Base-by-base conservation (phyloP, 2,113 vertebrate species). In the Taurulus bubalis region DNA sequence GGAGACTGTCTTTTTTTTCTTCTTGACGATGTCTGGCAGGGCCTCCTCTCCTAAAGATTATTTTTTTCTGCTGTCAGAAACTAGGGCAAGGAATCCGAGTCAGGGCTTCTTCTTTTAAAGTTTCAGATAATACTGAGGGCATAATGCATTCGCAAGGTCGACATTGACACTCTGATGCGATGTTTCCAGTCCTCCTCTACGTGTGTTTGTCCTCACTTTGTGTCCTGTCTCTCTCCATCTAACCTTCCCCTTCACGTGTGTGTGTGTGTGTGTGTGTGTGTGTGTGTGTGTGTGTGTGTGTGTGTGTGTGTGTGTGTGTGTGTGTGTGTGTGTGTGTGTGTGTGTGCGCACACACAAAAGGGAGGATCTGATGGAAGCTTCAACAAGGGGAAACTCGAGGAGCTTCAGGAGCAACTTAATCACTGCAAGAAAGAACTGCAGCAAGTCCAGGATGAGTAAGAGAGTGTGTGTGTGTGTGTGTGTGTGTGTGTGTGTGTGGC, bases 391-490 rank as follows among this genome's bases (percentile, higher is more conserved):
- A 92, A 87, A 65, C 90, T 95, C 70, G 93, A 91, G 75, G 95
- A 96, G 0, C 91, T 97, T 77, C 94, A 91, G 81, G 91, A 91
- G 11, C 92, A 95, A 34, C 94, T 97, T 70, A 93, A 93, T 56
- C 92, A 89, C 85, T 96, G 82, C 81, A 94, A 72, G 63, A 95
- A 87, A 55, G 96, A 97, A 34, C 91, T 96, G 82, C 95, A 95
- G 88, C 89, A 94, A 63, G 92, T 93, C 32, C 71, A 91, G n/a
- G 92, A 95, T 49, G 96, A 98, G 98, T 98, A 93, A 96, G 96
- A 30, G 38, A 6, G 6, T 7, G 7, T 63, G 22, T 26, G 16
- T 55, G n/a, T 30, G 36, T 34, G 7, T 59, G 58, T 32, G 58
- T 60, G 55, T 32, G 18, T 34, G 8, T 40, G 42, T 51, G 22